These are phyloP conservation scores for Neopipo cinnamomea DNA, from an alignment of 2,113 vertebrate species.

Conservation along the genomic window DNA sequence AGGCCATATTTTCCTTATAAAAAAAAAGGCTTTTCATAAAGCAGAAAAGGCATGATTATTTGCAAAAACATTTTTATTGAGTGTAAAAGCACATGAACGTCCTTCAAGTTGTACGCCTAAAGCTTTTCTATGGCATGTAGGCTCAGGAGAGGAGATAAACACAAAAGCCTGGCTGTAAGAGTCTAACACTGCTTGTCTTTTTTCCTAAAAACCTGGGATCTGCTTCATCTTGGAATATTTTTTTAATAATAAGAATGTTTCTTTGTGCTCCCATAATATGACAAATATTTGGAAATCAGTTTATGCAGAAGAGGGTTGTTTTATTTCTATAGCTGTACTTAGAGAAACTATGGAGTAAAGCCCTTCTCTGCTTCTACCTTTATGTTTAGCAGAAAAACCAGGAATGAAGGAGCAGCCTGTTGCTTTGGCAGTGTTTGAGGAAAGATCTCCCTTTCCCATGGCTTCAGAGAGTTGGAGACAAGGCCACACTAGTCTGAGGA, in stretches of 20 bases:
- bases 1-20: background rate
- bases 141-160: no score
- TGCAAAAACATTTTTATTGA: background rate
- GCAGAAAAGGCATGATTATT: background rate
- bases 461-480: background rate
- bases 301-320: background rate
- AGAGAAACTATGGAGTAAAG: background rate
- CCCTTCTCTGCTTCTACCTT: background rate
- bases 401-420: background rate
- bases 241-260: background rate
- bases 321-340: background rate
- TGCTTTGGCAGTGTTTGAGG: background rate
- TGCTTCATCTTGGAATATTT: background rate
- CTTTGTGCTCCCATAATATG: background rate
- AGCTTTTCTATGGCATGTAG: background rate
- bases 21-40: background rate
- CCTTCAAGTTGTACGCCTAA: background rate
- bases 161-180: background rate
- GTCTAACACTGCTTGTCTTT: background rate
- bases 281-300: background rate
- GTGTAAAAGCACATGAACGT: background rate
- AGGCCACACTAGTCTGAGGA: background rate
- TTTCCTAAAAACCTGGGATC: background rate
- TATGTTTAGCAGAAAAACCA: background rate
- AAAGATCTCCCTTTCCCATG: background rate